A percentile compares a stretch with the other conserved stretches of the same genome.
These are phyloP conservation scores for Butorides virescens DNA, from an alignment of 2,113 vertebrate species.

Conservation along the genomic window DNA sequence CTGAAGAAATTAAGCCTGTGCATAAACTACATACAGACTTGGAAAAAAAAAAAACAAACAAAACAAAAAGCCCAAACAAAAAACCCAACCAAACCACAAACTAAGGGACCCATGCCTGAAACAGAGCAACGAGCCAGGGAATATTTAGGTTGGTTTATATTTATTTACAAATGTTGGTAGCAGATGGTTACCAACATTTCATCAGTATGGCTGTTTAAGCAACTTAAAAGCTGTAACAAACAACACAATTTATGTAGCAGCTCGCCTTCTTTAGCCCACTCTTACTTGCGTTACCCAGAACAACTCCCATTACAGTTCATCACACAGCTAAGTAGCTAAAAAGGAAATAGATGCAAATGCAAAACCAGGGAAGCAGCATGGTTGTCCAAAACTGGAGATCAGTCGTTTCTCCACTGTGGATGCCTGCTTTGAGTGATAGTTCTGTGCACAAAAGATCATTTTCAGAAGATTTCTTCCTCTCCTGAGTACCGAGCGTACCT, in stretches of 20 bases:
- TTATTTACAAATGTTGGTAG: constrained; percentile 52
- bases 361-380: background rate
- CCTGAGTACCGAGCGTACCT: background rate
- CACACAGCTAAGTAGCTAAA: background rate
- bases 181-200: constrained; percentile 53
- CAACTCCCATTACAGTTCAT: background rate
- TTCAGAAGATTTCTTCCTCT: background rate
- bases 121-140: background rate
- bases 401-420: background rate
- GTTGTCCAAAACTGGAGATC: background rate
- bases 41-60: background rate
- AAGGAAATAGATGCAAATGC: background rate
- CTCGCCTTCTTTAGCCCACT: background rate
- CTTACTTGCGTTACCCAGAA: background rate
- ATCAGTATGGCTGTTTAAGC: constrained; percentile 22
- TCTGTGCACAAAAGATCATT: background rate
- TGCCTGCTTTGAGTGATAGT: background rate
- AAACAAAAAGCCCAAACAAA: background rate
- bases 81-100: background rate
- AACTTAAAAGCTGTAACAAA: constrained; percentile 51
- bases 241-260: constrained; percentile 21
- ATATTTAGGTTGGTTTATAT: constrained; percentile 36
- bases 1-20: background rate
- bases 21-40: background rate
- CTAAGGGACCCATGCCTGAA: background rate